Percentiles rank a stretch among this genome's conserved stretches.
Conservation (phyloP, 1,140 invertebrate genomes). For the Drosophila equinoxialis region DNA sequence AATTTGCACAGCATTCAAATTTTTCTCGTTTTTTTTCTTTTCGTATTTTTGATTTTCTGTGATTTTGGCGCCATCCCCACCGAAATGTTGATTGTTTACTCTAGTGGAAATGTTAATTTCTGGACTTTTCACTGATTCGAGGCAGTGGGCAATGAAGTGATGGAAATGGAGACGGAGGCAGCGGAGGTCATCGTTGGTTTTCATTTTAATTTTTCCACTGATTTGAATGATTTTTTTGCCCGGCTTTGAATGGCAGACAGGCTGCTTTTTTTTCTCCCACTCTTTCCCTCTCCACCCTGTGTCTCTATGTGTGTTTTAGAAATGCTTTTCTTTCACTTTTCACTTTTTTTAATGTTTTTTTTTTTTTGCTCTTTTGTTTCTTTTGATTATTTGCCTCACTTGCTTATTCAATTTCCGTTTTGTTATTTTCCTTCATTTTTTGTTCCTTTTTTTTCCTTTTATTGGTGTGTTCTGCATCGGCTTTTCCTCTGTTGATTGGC, state of each 20-base stretch:
- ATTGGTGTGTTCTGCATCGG: conserved; percentile 23
- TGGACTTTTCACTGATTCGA: conserved; percentile 70
- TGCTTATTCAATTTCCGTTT: conserved; percentile 74
- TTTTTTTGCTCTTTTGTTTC: conserved; percentile 38
- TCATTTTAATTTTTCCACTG: conserved; percentile 42
- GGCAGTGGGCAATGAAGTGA: conserved; percentile 33
- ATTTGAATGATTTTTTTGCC: conserved; percentile 73
- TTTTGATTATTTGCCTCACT: conserved; percentile 75
- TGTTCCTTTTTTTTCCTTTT: conserved; percentile 21
- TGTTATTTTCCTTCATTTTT: conserved; percentile 45
- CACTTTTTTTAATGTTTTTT: conserved; percentile 23
- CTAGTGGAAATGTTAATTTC: conserved; percentile 78
- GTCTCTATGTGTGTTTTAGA: conserved; percentile 9
- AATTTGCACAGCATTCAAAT: conserved; percentile 69
- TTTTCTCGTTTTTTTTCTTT: conserved; percentile 18
- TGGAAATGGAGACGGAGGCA: background rate
- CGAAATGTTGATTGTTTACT: conserved; percentile 65
- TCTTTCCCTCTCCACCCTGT: background rate
- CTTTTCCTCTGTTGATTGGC: conserved; percentile 62
- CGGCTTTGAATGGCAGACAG: conserved; percentile 47
- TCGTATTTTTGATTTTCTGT: conserved; percentile 46
- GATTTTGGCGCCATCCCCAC: conserved; percentile 52
- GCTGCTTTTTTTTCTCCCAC: conserved; percentile 20
- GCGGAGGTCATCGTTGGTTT: background rate
- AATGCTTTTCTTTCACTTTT: conserved; percentile 33